A percentile compares a stretch with the other conserved stretches of the same genome.
Conservation (phyloP, 2,797 vertebrate species). For the Platyrinchus mystaceus region DNA sequence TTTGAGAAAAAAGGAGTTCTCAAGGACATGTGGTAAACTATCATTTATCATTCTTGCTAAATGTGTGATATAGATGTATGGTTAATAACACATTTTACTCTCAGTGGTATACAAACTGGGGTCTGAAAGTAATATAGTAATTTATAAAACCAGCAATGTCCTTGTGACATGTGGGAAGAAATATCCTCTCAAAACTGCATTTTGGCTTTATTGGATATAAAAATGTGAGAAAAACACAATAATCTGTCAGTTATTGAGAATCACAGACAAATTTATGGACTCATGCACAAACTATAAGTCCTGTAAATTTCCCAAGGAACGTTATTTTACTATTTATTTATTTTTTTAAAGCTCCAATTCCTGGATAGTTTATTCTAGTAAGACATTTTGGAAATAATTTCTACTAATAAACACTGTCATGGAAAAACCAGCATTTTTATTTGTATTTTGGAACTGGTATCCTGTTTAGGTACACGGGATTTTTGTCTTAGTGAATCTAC, state of each 20-base stretch:
- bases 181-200: constrained; percentile 19
- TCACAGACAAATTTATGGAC: background rate
- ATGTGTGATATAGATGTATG: constrained; percentile 6
- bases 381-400: background rate
- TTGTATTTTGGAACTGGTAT: background rate
- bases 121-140: constrained; percentile 19
- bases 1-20: constrained; percentile 21
- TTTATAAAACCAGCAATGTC: constrained; percentile 7
- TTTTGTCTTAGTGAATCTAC: background rate
- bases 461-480: background rate
- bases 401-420: background rate
- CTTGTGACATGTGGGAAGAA: constrained; percentile 2
- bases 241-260: background rate
- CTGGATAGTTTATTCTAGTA: background rate
- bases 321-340: background rate
- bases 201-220: constrained; percentile 4
- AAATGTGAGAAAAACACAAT: background rate
- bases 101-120: constrained; percentile 28
- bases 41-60: constrained; percentile 7
- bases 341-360: background rate
- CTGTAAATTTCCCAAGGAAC: background rate
- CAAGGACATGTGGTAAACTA: constrained; percentile 22
- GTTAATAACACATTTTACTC: constrained; percentile 47
- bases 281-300: background rate
- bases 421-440: background rate